Base-by-base conservation (phyloP, 1,140 invertebrate genomes). In the Hyles vespertilio region DNA sequence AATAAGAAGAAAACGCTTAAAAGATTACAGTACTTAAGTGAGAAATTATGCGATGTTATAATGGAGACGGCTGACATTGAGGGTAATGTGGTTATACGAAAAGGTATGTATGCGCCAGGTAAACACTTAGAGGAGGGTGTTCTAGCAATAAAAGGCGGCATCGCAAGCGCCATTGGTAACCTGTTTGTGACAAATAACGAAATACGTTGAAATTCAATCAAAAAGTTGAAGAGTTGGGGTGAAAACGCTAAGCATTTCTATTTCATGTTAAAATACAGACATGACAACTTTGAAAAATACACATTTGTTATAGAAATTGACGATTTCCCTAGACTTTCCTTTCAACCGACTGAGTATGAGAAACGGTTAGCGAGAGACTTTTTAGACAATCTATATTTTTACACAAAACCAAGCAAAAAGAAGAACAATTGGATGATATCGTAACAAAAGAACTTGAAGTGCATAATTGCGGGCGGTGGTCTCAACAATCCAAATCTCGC, bases 301-400 rank as follows among this genome's bases (percentile, higher is more conserved):
- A 46, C 33, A 48, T 53, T 59, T 12, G 5, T 45, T 10, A 36
- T 59, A 11, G 46, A 59, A 8, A 7, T 22, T 12, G 7, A 10
- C 4, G 43, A 49, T 3, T 45, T 58, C 32, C 56, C 56, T 2
- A 51, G 33, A 51, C 7, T 60, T 22, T n/a, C 11, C 4, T 55
- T 60, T 11, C 10, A 59, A 3, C 9, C 10, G 4, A 47, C n/a
- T 32, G 33, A 36, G 11, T 7, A 34, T 34, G 51, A 51, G 3
- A 32, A 51, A 36, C 43, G 7, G 3, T n/a, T 51, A 5, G 43
- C 22, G 5, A 55, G 32, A 40, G 43, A 54, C n/a, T 60, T 60
- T 32, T 43, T 50, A 40, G 47, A 52, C 32, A 60, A 55, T 10
- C 32, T 60, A n/a, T 48, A 43, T 11, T 49, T 60, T 11, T 61